Evolutionary conservation across 2,113 vertebrate genomes (phyloP), one percentile per base, ranked within the genome.

Genomic region (Lampris incognitus): DNA sequence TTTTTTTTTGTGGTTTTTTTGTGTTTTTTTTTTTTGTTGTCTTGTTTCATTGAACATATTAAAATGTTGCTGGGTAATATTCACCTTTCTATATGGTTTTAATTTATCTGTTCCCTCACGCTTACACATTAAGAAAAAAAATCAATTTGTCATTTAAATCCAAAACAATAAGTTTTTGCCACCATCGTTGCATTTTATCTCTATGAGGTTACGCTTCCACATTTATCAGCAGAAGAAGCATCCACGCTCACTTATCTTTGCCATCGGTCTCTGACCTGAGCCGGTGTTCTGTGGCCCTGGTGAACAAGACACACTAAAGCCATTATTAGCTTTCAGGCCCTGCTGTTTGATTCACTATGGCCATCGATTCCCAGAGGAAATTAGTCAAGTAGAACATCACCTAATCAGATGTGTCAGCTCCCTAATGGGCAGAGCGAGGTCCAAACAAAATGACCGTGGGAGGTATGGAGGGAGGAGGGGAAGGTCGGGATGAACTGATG

Each of bases 291-390:
- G 48, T 72, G 71, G 71, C 67, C 58, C 58, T 7, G 2, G 64
- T 46, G 76, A 60, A 24, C 3, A 5, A 66, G 72, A 62, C 51
- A 64, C 52, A 67, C 71, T 85, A 73, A 88, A 80, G 54, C 73
- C 78, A 87, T 91, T 87, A 84, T 91, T 87, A 84, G 81, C 61
- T 76, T 81, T 60, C 64, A 69, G 74, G 65, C 44, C 58, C 44
- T 67, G 50, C 74, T 44, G 57, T 91, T 86, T 90, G 55, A 90
- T 89, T 85, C 79, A 90, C 85, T 76, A 73, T 82, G 80, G 49
- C 55, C 81, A 92, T 89, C 37, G 88, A 89, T 90, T 87, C 79
- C 66, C 56, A 75, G 76, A 81, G 85, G 84, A 89, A 89, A 87
- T 68, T 66, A 83, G 66, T 89, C 41, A 24, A 86, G 75, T 66